Conservation (phyloP, 2,888 invertebrate genomes). For the Siphlonurus alternatus region DNA sequence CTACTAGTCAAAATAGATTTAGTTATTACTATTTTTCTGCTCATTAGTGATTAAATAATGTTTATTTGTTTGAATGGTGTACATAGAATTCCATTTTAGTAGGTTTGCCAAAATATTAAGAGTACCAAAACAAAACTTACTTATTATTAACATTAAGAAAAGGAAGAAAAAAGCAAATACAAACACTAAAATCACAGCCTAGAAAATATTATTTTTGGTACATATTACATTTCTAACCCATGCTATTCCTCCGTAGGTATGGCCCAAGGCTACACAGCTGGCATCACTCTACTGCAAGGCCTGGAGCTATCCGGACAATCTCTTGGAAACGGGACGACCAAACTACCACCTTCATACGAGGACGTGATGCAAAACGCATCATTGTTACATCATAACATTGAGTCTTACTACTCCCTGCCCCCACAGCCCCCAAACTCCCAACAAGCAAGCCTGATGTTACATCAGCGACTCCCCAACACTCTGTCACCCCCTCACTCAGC, state of each 20-base stretch:
- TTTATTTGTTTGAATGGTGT: too few species aligned
- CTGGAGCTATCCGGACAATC: constrained; percentile 25
- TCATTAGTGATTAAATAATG: too few species aligned
- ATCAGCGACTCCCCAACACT: constrained; percentile 24
- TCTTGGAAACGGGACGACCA: constrained; percentile 33
- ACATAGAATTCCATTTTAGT: too few species aligned
- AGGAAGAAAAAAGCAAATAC: too few species aligned
- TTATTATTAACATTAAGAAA: too few species aligned
- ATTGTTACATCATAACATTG: constrained; percentile 1
- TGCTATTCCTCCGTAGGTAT: neutral
- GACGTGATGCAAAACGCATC: constrained; percentile 56
- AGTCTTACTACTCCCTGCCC: constrained; percentile 7
- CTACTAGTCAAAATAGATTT: too few species aligned
- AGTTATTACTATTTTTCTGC: too few species aligned
- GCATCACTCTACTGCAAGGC: constrained; percentile 37
- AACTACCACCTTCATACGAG: constrained; percentile 78
- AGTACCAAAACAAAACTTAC: too few species aligned
- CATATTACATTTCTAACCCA: too few species aligned
- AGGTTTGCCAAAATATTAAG: too few species aligned
- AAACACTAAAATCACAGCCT: too few species aligned
- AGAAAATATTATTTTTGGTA: too few species aligned
- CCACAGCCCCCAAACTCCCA: constrained; percentile 15
- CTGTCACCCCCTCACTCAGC: constrained; percentile 70
- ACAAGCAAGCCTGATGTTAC: neutral
- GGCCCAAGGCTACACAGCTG: constrained; percentile 1